Evolutionary conservation across 2,113 vertebrate species (phyloP).

Genomic region (Aythya baeri): DNA sequence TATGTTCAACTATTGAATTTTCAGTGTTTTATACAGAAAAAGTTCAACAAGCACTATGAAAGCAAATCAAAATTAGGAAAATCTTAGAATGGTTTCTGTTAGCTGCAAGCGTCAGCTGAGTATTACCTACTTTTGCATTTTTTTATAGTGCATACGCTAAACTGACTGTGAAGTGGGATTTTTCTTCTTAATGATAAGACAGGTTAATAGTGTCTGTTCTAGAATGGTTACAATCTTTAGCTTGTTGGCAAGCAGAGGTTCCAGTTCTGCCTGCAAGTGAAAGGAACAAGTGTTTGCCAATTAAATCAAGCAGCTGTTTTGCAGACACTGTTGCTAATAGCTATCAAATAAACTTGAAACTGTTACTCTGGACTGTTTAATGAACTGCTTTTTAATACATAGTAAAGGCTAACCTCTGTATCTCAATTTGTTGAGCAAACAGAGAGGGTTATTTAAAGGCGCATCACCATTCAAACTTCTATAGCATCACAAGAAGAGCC

Average conservation of each 20-base stretch:
- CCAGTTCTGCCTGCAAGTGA: slow-evolving; percentile 71
- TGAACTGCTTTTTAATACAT: slow-evolving; percentile 71
- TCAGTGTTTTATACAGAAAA: neutral
- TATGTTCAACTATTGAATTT: neutral
- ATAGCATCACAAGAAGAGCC: neutral
- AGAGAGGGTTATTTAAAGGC: slow-evolving; percentile 22
- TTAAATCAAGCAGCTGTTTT: slow-evolving; percentile 77
- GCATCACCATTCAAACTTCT: slow-evolving; percentile 14
- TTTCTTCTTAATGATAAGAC: slow-evolving; percentile 46
- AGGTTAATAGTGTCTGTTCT: slow-evolving; percentile 43
- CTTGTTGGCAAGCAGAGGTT: slow-evolving; percentile 63
- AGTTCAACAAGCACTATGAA: neutral
- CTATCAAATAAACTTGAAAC: slow-evolving; percentile 70
- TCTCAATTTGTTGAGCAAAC: slow-evolving; percentile 29
- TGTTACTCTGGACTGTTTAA: slow-evolving; percentile 72
- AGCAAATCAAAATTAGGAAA: neutral
- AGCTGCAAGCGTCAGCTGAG: neutral
- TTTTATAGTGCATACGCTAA: neutral
- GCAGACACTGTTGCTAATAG: slow-evolving; percentile 72
- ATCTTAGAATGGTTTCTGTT: neutral
- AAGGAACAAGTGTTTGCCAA: slow-evolving; percentile 73
- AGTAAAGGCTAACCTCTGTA: slow-evolving; percentile 54
- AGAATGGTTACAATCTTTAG: slow-evolving; percentile 47
- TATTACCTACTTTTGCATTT: neutral
- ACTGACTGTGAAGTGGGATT: neutral